Percentiles rank a stretch among this genome's conserved stretches.
Conservation (phyloP, 2,888 invertebrate genomes). For the Lypha dubia region DNA sequence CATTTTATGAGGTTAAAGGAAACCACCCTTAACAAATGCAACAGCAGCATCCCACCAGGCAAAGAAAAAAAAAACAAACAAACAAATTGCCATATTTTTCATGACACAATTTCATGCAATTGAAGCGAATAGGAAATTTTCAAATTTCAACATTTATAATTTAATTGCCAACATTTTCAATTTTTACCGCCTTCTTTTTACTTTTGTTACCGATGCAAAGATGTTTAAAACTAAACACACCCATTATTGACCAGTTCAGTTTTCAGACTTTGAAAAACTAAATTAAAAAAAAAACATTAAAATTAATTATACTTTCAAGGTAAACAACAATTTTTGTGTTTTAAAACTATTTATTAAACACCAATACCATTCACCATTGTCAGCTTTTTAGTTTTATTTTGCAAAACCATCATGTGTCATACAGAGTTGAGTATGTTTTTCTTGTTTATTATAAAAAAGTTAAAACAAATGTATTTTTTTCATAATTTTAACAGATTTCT, state of each 20-base stretch:
- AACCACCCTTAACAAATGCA: slow-evolving; percentile 54
- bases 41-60: slow-evolving; percentile 6
- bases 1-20: slow-evolving; percentile 5
- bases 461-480: background rate
- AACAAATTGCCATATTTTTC: background rate
- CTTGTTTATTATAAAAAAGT: background rate
- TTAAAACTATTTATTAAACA: slow-evolving; percentile 61
- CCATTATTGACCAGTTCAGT: slow-evolving; percentile 50
- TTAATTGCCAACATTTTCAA: background rate
- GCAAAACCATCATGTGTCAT: slow-evolving; percentile 42
- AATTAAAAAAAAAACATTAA: slow-evolving; percentile 10
- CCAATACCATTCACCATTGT: slow-evolving; percentile 47
- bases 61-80: background rate
- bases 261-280: background rate
- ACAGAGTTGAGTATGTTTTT: slow-evolving; percentile 21
- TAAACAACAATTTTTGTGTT: slow-evolving; percentile 54
- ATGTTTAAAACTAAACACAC: slow-evolving; percentile 22
- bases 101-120: background rate
- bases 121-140: background rate
- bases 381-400: slow-evolving; percentile 31
- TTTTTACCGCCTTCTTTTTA: background rate
- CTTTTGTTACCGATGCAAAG: background rate
- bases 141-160: background rate
- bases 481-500: background rate
- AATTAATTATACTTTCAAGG: slow-evolving; percentile 66